Percentiles rank a stretch among this genome's conserved stretches.
phyloP scores from a whole-genome alignment of 2,888 invertebrate genomes.

The Cantharis rufa region DNA sequence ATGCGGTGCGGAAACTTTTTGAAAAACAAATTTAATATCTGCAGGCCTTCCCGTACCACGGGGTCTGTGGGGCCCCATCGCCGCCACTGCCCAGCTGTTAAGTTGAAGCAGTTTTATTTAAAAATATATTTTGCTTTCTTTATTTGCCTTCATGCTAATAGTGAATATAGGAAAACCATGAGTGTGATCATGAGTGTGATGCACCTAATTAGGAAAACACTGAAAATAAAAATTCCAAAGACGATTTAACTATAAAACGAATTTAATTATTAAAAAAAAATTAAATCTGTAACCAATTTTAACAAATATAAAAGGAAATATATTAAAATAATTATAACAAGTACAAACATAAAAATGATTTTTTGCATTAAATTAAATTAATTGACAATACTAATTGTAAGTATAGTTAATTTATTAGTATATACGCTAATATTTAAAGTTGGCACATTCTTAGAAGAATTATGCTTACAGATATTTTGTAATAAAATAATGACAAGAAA shows the following conservation, averaged over 20 bases:
- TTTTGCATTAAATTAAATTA: not conserved
- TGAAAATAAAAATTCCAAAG: not conserved
- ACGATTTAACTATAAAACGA: not conserved
- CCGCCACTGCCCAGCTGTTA: too few species aligned
- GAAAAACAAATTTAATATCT: too few species aligned
- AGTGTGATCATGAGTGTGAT: not conserved
- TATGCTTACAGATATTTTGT: not conserved
- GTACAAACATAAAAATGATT: not conserved
- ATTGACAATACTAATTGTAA: not conserved
- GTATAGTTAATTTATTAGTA: not conserved
- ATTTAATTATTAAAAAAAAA: not conserved
- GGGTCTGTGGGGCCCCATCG: too few species aligned
- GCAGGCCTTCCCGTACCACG: too few species aligned
- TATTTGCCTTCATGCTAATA: not conserved
- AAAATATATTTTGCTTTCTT: not conserved
- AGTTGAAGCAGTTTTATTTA: not conserved
- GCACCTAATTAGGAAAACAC: not conserved
- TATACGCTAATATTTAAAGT: not conserved
- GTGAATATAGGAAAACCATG: not conserved
- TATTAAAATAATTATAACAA: conserved; percentile 1
- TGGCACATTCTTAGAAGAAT: not conserved
- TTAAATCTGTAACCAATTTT: conserved; percentile 1
- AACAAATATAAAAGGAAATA: not conserved
- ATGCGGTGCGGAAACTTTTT: too few species aligned
- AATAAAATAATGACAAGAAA: not conserved